Evolutionary conservation across 2,113 vertebrate species (phyloP), one percentile per base, ranked within the genome.

Genomic region (Antidorcas marsupialis): DNA sequence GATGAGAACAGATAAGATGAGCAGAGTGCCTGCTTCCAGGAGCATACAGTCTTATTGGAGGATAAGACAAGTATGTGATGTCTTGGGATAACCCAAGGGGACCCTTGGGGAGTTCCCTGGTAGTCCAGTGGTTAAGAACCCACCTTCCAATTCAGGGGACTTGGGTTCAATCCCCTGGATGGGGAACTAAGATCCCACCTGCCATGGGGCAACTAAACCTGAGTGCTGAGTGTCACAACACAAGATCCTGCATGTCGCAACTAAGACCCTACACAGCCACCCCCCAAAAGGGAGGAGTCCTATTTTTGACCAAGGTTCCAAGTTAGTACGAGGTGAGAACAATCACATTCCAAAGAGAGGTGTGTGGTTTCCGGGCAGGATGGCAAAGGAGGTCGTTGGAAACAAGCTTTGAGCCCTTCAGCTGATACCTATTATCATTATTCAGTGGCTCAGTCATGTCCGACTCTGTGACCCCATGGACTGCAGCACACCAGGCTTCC

Each of bases 21-120:
- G 16, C 55, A 39, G 53, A 11, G 45, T 3, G 43, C 21, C 52
- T 21, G 62, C 12, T 5, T 25, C 62, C 30, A 78, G 64, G 85
- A 84, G 30, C 1, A 3, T 16, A n/a, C 0, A 13, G 19, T 53
- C 45, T 55, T 10, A n/a, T 11, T 55, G 19, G 6, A 43, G 45
- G 43, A 23, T 59, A 36, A 84, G 53, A 30, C 15, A 76, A 76
- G 62, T 6, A 30, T 17, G 11, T n/a, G 28, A 39, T 25, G 27
- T 36, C 43, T 27, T 76, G 71, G 39, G 39, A 76, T 3, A 76
- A 43, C 71, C 39, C 39, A 53, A 62, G 25, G 91, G 30, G 30
- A 47, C 36, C 45, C 45, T 43, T 62, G 78, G 39, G 71, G 71
- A 76, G 71, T 76, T 76, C 71, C 23, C 39, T 76, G 71, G 23